Conservation (phyloP, 2,113 vertebrate genomes). For the Psittacara wagleri region DNA sequence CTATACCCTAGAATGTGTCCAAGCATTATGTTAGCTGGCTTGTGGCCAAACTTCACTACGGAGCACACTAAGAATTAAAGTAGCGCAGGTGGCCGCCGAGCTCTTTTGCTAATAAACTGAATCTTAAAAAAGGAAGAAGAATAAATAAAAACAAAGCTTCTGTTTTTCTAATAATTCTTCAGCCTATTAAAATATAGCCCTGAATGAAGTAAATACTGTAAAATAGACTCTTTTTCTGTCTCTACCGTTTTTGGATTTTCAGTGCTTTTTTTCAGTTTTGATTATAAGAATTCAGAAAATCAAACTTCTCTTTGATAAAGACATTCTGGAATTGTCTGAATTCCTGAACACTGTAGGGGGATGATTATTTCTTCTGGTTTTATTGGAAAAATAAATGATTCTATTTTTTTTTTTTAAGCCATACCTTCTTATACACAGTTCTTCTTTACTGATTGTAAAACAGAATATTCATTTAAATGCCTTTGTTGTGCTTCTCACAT, state of each 20-base stretch:
- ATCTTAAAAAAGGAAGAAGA: background rate
- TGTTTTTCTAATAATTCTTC: background rate
- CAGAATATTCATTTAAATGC: background rate
- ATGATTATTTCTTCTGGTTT: background rate
- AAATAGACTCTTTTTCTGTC: background rate
- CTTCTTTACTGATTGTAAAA: background rate
- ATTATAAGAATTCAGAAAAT: background rate
- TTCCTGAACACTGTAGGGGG: background rate
- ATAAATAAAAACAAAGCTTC: background rate
- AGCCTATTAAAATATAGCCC: background rate
- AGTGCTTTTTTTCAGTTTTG: background rate
- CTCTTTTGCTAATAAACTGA: background rate
- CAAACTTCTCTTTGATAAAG: background rate
- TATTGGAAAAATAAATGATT: background rate
- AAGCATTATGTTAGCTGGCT: background rate
- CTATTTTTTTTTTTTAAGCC: background rate
- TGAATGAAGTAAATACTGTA: background rate
- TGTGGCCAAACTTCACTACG: background rate
- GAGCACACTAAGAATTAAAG: background rate
- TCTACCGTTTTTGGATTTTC: background rate
- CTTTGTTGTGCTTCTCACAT: background rate
- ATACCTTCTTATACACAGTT: background rate
- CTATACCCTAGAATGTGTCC: background rate
- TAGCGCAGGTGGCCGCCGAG: background rate
- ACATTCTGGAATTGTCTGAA: background rate